Percentiles rank a stretch among this genome's conserved stretches.
phyloP scores from a whole-genome alignment of 2,888 invertebrate species.

The Tetragonula carbonaria region DNA sequence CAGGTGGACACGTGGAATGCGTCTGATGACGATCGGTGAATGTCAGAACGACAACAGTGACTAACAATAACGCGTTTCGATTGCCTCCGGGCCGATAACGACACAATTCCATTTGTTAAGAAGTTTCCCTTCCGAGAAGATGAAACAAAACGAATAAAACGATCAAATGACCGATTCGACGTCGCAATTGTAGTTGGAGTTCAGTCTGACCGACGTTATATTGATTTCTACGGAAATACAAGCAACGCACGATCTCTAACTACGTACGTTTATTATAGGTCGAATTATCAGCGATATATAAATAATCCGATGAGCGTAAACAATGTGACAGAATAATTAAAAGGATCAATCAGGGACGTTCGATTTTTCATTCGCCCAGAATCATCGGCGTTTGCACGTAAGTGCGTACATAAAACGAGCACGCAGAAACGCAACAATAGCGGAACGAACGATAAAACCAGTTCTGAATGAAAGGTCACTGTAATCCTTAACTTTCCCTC shows the following conservation, averaged over 20 bases:
- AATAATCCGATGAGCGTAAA: slow-evolving; percentile 15
- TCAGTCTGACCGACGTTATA: background rate
- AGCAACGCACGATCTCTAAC: background rate
- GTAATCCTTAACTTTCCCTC: slow-evolving; percentile 37
- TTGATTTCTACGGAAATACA: background rate
- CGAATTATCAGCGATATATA: background rate
- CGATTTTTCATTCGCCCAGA: background rate
- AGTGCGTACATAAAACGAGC: background rate
- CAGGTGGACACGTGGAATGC: background rate
- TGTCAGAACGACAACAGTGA: background rate
- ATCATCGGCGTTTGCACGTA: background rate
- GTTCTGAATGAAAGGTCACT: slow-evolving; percentile 27
- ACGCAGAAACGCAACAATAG: background rate
- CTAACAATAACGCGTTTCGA: background rate
- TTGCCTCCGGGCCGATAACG: background rate
- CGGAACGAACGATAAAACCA: background rate
- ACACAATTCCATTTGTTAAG: background rate
- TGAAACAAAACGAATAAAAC: background rate
- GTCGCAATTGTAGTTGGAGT: too few relatives aligned
- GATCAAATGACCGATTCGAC: background rate
- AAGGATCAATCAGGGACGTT: background rate
- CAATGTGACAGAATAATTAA: slow-evolving; percentile 1
- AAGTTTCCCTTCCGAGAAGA: background rate
- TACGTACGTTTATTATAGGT: background rate
- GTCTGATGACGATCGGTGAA: background rate